These are phyloP conservation scores for Orussus abietinus DNA, from an alignment of 1,140 invertebrate species.

Conservation along the genomic window DNA sequence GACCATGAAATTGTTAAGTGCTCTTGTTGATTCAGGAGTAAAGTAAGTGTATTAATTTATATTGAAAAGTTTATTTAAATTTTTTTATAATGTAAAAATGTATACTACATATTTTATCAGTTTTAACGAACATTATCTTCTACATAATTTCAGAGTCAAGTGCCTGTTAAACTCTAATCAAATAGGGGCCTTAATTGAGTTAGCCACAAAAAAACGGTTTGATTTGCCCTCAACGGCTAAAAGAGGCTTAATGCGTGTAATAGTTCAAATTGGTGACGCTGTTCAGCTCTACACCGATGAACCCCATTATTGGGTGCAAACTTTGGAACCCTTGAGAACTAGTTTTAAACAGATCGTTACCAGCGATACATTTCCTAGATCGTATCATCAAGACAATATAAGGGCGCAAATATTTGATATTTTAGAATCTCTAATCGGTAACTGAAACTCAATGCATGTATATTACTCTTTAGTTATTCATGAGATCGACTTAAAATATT, in stretches of 20 bases:
- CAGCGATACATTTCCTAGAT: constrained; percentile 57
- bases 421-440: constrained; percentile 65
- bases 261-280: constrained; percentile 51
- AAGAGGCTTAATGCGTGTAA: constrained; percentile 54
- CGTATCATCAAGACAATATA: constrained; percentile 58
- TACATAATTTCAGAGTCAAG: constrained; percentile 26
- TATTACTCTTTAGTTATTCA: too few species aligned
- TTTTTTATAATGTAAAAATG: neutral
- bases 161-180: constrained; percentile 37
- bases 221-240: constrained; percentile 52
- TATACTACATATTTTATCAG: constrained; percentile 5
- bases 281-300: constrained; percentile 40
- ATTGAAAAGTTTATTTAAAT: constrained; percentile 3
- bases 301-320: constrained; percentile 54
- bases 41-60: constrained; percentile 51
- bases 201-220: constrained; percentile 48
- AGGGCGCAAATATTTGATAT: constrained; percentile 62
- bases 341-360: constrained; percentile 58
- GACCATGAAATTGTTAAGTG: constrained; percentile 57
- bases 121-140: constrained; percentile 8
- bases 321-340: constrained; percentile 60
- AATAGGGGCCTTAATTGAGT: constrained; percentile 42
- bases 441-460: too few species aligned
- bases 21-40: constrained; percentile 56
- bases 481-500: constrained; percentile 14